phyloP scores from a whole-genome alignment of 2,888 invertebrate genomes.

The Lycaena phlaeas region DNA sequence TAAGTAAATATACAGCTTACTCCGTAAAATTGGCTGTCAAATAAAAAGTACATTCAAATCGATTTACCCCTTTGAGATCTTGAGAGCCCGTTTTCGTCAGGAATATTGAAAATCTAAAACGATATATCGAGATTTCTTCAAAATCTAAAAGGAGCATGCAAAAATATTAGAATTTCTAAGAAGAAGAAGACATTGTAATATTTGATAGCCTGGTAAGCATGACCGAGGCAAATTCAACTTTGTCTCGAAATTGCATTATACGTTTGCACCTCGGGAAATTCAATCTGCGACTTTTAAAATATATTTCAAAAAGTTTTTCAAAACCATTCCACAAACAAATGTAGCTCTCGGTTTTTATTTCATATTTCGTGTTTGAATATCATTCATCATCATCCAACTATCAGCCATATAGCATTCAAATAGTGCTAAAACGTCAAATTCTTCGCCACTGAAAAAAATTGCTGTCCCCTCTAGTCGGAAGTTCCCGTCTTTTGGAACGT shows the following conservation, averaged over 20 bases:
- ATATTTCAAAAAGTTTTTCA: neutral
- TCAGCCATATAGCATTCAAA: neutral
- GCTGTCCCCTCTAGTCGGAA: too few relatives aligned
- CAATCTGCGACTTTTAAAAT: neutral
- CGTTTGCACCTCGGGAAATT: neutral
- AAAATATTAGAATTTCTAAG: neutral
- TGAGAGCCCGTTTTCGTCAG: too few relatives aligned
- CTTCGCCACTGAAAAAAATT: too few relatives aligned
- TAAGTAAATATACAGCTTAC: too few relatives aligned
- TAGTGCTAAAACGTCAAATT: neutral
- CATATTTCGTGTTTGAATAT: neutral
- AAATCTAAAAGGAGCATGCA: neutral
- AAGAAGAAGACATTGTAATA: neutral
- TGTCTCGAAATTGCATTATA: neutral
- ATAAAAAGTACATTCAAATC: too few relatives aligned
- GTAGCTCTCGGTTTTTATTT: too few relatives aligned
- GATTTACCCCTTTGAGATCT: too few relatives aligned
- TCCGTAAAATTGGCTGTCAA: too few relatives aligned
- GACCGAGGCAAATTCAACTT: neutral
- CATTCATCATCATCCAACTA: neutral
- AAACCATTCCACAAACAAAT: neutral
- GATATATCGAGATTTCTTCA: too few relatives aligned
- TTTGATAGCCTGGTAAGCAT: too few relatives aligned
- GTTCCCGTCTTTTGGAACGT: too few relatives aligned
- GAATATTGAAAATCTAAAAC: too few relatives aligned